These are phyloP conservation scores for Stenurella melanura DNA, from an alignment of 2,888 invertebrate genomes.

Conservation along the genomic window DNA sequence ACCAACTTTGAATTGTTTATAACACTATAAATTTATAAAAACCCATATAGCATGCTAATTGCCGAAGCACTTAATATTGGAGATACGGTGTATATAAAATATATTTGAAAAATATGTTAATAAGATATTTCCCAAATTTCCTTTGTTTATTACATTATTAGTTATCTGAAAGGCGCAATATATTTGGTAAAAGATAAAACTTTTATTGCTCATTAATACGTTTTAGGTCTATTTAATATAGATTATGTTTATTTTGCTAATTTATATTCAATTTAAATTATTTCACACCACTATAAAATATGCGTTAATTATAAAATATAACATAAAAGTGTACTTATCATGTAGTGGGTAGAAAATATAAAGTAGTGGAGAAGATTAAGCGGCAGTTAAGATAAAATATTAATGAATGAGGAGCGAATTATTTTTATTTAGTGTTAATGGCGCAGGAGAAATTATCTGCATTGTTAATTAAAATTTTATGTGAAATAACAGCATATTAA, in stretches of 20 bases:
- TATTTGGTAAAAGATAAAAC: slow-evolving; percentile 22
- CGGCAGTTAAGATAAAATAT: neutral
- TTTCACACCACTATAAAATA: slow-evolving; percentile 22
- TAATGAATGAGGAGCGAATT: neutral
- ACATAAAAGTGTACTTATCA: slow-evolving; percentile 4
- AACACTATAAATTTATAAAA: slow-evolving; percentile 34
- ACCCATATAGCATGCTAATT: slow-evolving; percentile 31
- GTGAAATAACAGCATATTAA: neutral
- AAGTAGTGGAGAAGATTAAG: neutral
- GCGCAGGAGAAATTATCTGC: neutral
- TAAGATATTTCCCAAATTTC: slow-evolving; percentile 17
- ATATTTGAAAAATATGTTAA: slow-evolving; percentile 32
- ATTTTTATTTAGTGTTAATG: neutral
- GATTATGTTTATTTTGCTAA: slow-evolving; percentile 15
- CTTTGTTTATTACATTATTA: slow-evolving; percentile 26
- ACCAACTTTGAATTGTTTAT: slow-evolving; percentile 8
- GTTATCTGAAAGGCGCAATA: slow-evolving; percentile 16
- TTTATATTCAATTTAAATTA: slow-evolving; percentile 38
- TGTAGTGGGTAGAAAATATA: neutral
- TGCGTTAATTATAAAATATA: slow-evolving; percentile 9
- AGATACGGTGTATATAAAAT: slow-evolving; percentile 12
- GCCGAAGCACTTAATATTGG: neutral
- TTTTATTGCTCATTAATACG: slow-evolving; percentile 37
- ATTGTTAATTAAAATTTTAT: slow-evolving; percentile 1
- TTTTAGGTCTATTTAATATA: slow-evolving; percentile 30